These are phyloP conservation scores for Archocentrus centrarchus DNA, from an alignment of 2,113 vertebrate genomes.

Conservation along the genomic window DNA sequence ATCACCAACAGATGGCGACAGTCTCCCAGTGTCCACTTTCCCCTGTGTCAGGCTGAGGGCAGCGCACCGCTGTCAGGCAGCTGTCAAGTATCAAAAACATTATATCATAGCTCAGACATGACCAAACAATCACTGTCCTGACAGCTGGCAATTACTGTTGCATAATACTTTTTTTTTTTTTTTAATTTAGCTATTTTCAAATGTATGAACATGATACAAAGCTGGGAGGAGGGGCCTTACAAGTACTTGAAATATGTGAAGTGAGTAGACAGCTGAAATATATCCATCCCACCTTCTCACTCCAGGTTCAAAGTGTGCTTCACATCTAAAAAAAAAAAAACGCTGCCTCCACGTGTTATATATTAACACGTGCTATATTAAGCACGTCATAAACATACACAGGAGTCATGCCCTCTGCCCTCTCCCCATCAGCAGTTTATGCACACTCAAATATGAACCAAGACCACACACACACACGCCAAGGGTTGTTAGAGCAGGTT, in stretches of 20 bases:
- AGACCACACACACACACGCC: not conserved
- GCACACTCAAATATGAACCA: not conserved
- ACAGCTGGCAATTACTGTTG: not conserved
- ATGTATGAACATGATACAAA: not conserved
- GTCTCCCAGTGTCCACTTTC: conserved; percentile 20
- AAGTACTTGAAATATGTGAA: not conserved
- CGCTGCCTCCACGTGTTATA: not conserved
- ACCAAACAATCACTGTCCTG: not conserved
- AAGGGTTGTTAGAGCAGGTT: not conserved
- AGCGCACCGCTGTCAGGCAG: not conserved
- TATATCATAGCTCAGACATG: not conserved
- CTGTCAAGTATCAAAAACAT: not conserved
- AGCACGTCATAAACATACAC: conserved; percentile 11
- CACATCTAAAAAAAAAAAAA: not conserved
- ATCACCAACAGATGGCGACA: conserved; percentile 75
- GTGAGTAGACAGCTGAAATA: not conserved
- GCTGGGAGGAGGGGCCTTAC: conserved; percentile 45
- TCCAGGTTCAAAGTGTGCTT: not conserved
- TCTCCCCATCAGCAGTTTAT: not conserved
- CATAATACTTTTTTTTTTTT: rapidly evolving
- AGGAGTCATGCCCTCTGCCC: conserved; percentile 34
- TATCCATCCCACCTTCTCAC: not conserved
- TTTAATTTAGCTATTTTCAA: not conserved
- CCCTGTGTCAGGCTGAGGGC: not conserved
- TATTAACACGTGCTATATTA: not conserved